phyloP scores from a whole-genome alignment of 1,140 invertebrate species.

The Drosophila ohnishii region DNA sequence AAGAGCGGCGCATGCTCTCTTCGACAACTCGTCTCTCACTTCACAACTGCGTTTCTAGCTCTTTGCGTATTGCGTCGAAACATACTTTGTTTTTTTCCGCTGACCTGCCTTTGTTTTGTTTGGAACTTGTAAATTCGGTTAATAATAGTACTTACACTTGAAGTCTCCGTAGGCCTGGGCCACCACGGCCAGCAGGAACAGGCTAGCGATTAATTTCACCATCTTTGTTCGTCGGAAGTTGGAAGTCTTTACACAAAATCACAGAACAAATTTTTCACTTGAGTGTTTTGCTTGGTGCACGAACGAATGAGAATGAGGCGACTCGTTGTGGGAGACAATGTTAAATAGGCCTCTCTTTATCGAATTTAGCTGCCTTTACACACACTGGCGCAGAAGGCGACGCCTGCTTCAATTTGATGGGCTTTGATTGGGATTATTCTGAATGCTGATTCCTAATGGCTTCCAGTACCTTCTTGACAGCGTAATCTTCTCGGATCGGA shows the following conservation, averaged over 20 bases:
- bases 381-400: constrained; percentile 94
- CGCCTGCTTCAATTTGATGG: constrained; percentile 63
- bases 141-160: constrained; percentile 62
- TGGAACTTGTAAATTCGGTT: constrained; percentile 8
- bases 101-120: constrained; percentile 61
- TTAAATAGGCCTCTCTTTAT: constrained; percentile 69
- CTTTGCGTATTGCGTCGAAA: constrained; percentile 65
- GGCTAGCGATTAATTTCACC: constrained; percentile 69
- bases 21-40: not conserved
- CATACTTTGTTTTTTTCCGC: constrained; percentile 58
- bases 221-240: constrained; percentile 60
- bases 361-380: constrained; percentile 88
- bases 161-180: constrained; percentile 63
- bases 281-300: constrained; percentile 62
- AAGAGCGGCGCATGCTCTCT: constrained; percentile 51
- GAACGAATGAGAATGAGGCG: constrained; percentile 79
- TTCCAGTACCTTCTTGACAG: constrained; percentile 70
- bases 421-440: constrained; percentile 43
- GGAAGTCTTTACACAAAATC: constrained; percentile 76
- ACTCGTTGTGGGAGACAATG: constrained; percentile 53
- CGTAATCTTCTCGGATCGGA: constrained; percentile 41
- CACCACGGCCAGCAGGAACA: constrained; percentile 66
- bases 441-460: constrained; percentile 28
- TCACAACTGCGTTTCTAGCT: constrained; percentile 13
- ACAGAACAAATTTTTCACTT: constrained; percentile 74